Percentiles rank a stretch among this genome's conserved stretches.
phyloP scores from a whole-genome alignment of 1,140 invertebrate genomes.

The Drosophila paulistorum region DNA sequence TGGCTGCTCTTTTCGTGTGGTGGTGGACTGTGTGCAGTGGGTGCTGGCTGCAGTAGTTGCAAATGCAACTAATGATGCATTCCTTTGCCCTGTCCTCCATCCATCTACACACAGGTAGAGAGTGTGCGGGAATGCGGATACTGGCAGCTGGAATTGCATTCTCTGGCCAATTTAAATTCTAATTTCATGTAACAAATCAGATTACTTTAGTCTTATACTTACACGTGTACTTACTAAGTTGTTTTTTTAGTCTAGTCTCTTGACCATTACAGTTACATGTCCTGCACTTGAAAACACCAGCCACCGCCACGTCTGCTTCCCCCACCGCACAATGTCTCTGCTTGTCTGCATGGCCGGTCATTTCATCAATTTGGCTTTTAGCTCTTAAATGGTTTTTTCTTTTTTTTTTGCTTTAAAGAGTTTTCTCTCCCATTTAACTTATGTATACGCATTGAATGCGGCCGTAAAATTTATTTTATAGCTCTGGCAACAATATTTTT shows the following conservation, averaged over 20 bases:
- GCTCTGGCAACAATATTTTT: slow-evolving; percentile 55
- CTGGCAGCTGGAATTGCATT: slow-evolving; percentile 54
- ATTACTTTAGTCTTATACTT: slow-evolving; percentile 40
- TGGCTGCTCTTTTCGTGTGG: slow-evolving; percentile 47
- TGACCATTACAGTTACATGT: slow-evolving; percentile 63
- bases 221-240: slow-evolving; percentile 1
- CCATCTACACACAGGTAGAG: background rate
- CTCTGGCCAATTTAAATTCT: slow-evolving; percentile 71
- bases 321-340: background rate
- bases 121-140: background rate
- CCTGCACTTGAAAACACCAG: slow-evolving; percentile 18
- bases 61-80: slow-evolving; percentile 69
- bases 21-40: slow-evolving; percentile 39
- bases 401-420: slow-evolving; percentile 12
- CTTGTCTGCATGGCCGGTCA: slow-evolving; percentile 13
- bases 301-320: too few species aligned
- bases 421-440: slow-evolving; percentile 29
- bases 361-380: slow-evolving; percentile 26
- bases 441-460: background rate
- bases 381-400: slow-evolving; percentile 1
- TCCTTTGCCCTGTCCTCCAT: slow-evolving; percentile 31
- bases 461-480: slow-evolving; percentile 48
- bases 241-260: slow-evolving; percentile 16
- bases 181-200: slow-evolving; percentile 77
- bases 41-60: slow-evolving; percentile 25